Conservation (phyloP, 1,140 invertebrate species). For the Drosophila ohnishii region DNA sequence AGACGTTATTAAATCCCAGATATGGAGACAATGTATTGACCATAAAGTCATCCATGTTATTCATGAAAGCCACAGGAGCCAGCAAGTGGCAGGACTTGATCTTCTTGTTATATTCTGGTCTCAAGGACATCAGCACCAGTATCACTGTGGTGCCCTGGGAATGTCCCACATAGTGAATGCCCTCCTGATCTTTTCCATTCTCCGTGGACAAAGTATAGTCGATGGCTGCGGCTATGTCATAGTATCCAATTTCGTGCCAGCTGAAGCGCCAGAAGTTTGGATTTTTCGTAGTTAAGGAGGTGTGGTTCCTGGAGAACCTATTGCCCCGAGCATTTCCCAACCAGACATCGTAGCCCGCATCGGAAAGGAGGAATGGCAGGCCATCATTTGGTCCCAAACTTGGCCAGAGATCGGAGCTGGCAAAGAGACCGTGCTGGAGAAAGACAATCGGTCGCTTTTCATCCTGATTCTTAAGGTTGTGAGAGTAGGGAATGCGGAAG, state of each 20-base stretch:
- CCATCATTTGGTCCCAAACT: conserved; percentile 82
- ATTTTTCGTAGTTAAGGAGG: conserved; percentile 76
- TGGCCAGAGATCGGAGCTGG: conserved; percentile 85
- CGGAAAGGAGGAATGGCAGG: conserved; percentile 86
- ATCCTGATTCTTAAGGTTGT: conserved; percentile 36
- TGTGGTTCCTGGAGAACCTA: conserved; percentile 86
- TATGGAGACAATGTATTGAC: conserved; percentile 36
- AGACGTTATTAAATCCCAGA: conserved; percentile 64
- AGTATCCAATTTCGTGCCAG: conserved; percentile 88
- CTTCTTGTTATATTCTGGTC: conserved; percentile 88
- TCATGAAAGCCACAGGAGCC: conserved; percentile 84
- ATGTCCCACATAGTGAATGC: conserved; percentile 83
- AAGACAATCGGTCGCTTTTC: conserved; percentile 83
- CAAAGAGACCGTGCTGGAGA: conserved; percentile 87
- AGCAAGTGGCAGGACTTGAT: conserved; percentile 85
- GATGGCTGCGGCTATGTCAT: conserved; percentile 88
- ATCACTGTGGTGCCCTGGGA: conserved; percentile 85
- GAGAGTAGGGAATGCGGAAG: conserved; percentile 83
- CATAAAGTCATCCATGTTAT: conserved; percentile 28
- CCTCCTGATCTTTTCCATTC: conserved; percentile 79
- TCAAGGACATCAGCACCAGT: conserved; percentile 85
- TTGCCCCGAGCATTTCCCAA: conserved; percentile 88
- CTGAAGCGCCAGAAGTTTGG: conserved; percentile 84
- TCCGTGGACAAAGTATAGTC: conserved; percentile 85
- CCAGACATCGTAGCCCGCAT: conserved; percentile 89